Conservation (phyloP, 37 sponge, comb jelly and placozoan genomes). For the Corticium candelabrum region DNA sequence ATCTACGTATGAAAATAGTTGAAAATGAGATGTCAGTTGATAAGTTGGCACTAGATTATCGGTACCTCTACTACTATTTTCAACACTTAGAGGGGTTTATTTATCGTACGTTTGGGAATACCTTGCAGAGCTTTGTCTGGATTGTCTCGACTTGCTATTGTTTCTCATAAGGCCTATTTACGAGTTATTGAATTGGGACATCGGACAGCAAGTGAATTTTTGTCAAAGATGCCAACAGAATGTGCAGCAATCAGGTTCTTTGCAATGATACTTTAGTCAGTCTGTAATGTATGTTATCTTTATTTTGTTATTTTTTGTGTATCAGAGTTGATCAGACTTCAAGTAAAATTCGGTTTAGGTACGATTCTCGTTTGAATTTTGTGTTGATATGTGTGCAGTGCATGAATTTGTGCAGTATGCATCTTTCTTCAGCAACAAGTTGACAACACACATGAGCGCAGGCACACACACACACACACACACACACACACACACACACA, state of each 20-base stretch:
- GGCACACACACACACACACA: too few species aligned
- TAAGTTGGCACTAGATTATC: too few species aligned
- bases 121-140: constrained; percentile 8
- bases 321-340: constrained; percentile 39
- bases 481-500: too few species aligned
- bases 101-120: too few species aligned
- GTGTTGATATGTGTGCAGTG: too few species aligned
- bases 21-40: too few species aligned
- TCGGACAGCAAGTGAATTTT: not conserved
- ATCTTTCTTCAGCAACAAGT: too few species aligned
- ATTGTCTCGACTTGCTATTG: constrained; percentile 24
- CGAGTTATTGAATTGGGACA: constrained; percentile 45
- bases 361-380: not conserved
- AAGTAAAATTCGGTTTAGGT: constrained; percentile 44
- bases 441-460: too few species aligned
- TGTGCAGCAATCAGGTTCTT: not conserved
- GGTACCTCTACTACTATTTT: too few species aligned
- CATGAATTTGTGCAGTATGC: too few species aligned
- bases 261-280: not conserved
- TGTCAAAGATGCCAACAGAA: not conserved
- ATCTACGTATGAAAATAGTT: too few species aligned
- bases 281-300: not conserved
- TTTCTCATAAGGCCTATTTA: constrained; percentile 30
- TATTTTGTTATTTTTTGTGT: not conserved
- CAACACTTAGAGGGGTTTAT: too few species aligned